These are phyloP conservation scores for Pentalonia nigronervosa DNA, from an alignment of 1,140 invertebrate species.

Conservation along the genomic window DNA sequence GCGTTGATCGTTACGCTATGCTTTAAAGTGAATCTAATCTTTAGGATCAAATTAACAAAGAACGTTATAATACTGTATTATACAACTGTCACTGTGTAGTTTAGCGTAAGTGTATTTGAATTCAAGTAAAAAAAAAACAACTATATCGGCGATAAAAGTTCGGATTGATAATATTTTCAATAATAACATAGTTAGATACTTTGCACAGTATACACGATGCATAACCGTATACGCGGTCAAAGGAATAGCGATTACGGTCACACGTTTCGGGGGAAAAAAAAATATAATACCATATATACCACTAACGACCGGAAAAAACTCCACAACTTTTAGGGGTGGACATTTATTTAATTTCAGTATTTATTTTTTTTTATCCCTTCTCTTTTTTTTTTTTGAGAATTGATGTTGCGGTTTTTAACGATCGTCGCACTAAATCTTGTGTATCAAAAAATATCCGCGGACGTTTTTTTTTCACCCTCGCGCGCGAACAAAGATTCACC, in stretches of 20 bases:
- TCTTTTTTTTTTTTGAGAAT: slow-evolving; percentile 45
- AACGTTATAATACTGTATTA: not conserved
- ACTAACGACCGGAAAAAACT: slow-evolving; percentile 50
- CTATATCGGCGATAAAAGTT: not conserved
- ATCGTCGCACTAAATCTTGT: slow-evolving; percentile 58
- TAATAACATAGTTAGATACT: not conserved
- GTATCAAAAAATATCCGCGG: slow-evolving; percentile 56
- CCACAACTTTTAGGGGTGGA: slow-evolving; percentile 54
- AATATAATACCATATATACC: slow-evolving; percentile 30
- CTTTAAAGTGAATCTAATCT: not conserved
- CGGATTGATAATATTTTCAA: not conserved
- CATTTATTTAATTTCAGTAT: slow-evolving; percentile 58
- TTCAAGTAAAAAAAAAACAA: not conserved
- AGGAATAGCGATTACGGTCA: not conserved
- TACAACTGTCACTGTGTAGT: not conserved
- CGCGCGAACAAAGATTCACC: slow-evolving; percentile 50
- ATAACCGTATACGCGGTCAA: not conserved
- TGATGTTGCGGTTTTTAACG: slow-evolving; percentile 58
- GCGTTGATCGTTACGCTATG: not conserved
- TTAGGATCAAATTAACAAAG: not conserved
- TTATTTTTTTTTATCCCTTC: slow-evolving; percentile 3
- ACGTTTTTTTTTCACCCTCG: slow-evolving; percentile 52
- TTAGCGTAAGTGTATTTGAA: not conserved
- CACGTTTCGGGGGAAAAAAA: not conserved
- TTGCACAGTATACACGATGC: not conserved